A percentile compares a stretch with the other conserved stretches of the same genome.
phyloP scores from a whole-genome alignment of 2,888 invertebrate species.

The Carterocephalus palaemon region DNA sequence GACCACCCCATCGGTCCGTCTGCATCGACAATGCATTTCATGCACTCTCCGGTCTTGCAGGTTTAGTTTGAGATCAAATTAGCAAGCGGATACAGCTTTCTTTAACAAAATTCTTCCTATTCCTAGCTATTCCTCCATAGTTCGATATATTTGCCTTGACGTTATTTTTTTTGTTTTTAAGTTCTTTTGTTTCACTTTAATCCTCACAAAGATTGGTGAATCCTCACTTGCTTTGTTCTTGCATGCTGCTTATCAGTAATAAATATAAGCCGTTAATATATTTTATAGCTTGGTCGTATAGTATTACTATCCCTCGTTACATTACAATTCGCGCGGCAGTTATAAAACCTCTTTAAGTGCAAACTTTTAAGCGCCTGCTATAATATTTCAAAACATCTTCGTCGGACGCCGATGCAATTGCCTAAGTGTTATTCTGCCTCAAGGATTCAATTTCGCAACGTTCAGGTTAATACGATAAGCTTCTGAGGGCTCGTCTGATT shows the following conservation, averaged over 20 bases:
- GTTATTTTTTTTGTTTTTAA: too few species aligned
- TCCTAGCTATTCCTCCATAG: too few species aligned
- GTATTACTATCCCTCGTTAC: neutral
- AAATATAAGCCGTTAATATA: constrained; percentile 1
- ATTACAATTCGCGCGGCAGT: neutral
- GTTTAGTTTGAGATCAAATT: too few species aligned
- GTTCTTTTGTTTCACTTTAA: too few species aligned
- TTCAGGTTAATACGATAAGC: neutral
- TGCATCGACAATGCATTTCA: constrained; percentile 23
- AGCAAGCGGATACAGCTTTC: too few species aligned
- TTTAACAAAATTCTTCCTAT: too few species aligned
- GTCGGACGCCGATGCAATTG: constrained; percentile 13
- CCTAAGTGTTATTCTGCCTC: constrained; percentile 18
- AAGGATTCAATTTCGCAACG: constrained; percentile 14
- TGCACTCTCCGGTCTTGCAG: too few species aligned
- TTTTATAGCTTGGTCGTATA: constrained; percentile 8
- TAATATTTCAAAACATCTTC: constrained; percentile 21
- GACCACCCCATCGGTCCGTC: constrained; percentile 52
- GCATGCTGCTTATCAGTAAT: too few species aligned
- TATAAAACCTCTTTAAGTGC: constrained; percentile 4
- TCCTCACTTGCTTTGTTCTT: too few species aligned
- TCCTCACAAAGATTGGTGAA: too few species aligned
- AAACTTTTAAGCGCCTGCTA: constrained; percentile 1
- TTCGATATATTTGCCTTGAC: too few species aligned
- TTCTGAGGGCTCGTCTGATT: too few species aligned